Conservation (phyloP, 2,797 vertebrate species). For the Gouania willdenowi region DNA sequence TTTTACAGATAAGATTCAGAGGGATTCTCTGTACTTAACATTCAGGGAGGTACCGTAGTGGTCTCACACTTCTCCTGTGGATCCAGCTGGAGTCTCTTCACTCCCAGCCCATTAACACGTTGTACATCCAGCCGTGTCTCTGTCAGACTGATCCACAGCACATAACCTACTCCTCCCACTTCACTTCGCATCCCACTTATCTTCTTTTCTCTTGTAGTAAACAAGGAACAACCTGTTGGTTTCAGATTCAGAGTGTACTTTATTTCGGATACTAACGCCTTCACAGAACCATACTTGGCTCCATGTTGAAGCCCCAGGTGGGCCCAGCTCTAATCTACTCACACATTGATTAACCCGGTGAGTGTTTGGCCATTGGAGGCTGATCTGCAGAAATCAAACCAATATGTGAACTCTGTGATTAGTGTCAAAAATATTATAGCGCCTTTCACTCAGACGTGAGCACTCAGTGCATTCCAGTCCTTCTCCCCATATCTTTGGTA, state of each 20-base stretch:
- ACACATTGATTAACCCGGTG: conserved; percentile 66
- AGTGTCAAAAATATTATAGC: conserved; percentile 69
- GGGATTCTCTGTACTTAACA: conserved; percentile 50
- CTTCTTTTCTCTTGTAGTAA: conserved; percentile 1
- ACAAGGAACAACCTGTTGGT: conserved; percentile 13
- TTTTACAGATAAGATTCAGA: conserved; percentile 26
- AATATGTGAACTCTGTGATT: conserved; percentile 75
- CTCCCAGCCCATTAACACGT: conserved; percentile 55
- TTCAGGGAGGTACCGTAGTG: conserved; percentile 40
- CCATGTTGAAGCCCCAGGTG: conserved; percentile 38
- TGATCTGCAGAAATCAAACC: conserved; percentile 71
- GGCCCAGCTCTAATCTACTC: conserved; percentile 31
- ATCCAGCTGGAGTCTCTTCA: conserved; percentile 65
- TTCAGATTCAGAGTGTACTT: not conserved
- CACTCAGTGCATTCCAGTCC: conserved; percentile 53
- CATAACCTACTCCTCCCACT: conserved; percentile 30
- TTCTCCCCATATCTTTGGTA: conserved; percentile 62
- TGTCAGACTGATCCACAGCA: conserved; percentile 33
- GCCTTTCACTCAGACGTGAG: conserved; percentile 70
- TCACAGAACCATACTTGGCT: conserved; percentile 8
- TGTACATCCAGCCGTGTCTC: conserved; percentile 44
- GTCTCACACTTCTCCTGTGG: conserved; percentile 31
- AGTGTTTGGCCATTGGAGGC: conserved; percentile 68
- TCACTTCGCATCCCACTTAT: conserved; percentile 6
- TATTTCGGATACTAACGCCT: not conserved